Conservation (phyloP, 2,113 vertebrate species). For the Menidia beryllina region DNA sequence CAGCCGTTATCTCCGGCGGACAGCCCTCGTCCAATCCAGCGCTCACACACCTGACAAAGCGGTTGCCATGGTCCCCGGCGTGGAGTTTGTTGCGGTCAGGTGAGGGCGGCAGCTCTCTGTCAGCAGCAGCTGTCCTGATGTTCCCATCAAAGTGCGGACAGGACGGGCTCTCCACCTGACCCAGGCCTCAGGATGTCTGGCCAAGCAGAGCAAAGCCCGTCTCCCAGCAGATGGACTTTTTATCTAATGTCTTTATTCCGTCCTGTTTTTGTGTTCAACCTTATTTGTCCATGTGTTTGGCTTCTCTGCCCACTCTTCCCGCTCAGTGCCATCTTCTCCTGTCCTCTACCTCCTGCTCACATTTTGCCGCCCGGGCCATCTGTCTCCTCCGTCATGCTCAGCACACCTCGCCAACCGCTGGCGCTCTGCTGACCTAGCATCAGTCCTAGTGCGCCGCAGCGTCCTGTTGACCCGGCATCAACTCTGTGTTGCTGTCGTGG, state of each 20-base stretch:
- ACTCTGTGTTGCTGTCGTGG: not conserved
- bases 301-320: not conserved
- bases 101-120: not conserved
- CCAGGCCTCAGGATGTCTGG: slow-evolving; percentile 11
- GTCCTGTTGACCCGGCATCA: slow-evolving; percentile 2
- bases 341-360: slow-evolving; percentile 20
- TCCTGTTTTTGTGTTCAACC: slow-evolving; percentile 9
- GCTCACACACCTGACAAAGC: slow-evolving; percentile 1
- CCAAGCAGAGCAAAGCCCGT: slow-evolving; percentile 27
- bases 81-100: not conserved
- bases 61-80: slow-evolving; percentile 19
- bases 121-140: not conserved
- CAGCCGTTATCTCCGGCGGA: slow-evolving; percentile 52
- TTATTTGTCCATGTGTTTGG: slow-evolving; percentile 48
- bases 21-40: slow-evolving; percentile 41
- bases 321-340: not conserved
- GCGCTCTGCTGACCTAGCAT: slow-evolving; percentile 4
- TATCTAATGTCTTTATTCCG: slow-evolving; percentile 44
- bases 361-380: slow-evolving; percentile 58
- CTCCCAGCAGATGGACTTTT: slow-evolving; percentile 45
- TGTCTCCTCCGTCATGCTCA: slow-evolving; percentile 29
- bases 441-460: not conserved
- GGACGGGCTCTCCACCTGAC: slow-evolving; percentile 5
- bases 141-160: not conserved
- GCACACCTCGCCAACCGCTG: not conserved